Evolutionary conservation across 2,113 vertebrate species (phyloP).

Genomic region (Nibea coibor): DNA sequence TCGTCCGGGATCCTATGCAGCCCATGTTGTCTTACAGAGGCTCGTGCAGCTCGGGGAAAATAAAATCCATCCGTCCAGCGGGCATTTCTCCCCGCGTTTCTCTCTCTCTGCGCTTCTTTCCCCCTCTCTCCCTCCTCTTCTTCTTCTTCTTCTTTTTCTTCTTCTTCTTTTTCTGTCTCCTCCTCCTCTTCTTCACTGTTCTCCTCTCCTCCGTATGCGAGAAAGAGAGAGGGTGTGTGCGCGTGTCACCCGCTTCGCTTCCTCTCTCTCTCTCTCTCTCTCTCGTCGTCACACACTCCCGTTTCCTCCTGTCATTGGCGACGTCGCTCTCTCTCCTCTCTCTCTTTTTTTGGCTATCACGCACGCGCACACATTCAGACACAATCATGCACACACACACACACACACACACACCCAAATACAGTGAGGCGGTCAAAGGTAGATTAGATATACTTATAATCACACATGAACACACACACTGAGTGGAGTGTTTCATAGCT

Average conservation of each 20-base stretch:
- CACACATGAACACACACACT: too few relatives aligned
- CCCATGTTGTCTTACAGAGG: constrained; percentile 84
- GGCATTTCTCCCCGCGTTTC: constrained; percentile 70
- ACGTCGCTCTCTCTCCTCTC: constrained; percentile 24
- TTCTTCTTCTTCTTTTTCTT: constrained; percentile 15
- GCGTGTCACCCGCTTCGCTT: constrained; percentile 51
- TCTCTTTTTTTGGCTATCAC: neutral
- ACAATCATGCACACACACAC: neutral
- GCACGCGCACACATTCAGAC: neutral
- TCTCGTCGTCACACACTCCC: constrained; percentile 34
- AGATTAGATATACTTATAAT: neutral
- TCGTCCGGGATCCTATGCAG: constrained; percentile 86
- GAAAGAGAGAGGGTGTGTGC: constrained; percentile 54
- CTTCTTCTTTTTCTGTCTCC: constrained; percentile 22
- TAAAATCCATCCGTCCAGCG: constrained; percentile 78
- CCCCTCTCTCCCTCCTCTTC: constrained; percentile 25
- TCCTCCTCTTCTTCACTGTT: constrained; percentile 44
- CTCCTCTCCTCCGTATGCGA: constrained; percentile 65
- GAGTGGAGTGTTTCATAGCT: too few relatives aligned
- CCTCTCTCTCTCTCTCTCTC: constrained; percentile 17
- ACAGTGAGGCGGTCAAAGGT: neutral
- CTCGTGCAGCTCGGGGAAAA: constrained; percentile 75
- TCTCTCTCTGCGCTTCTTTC: constrained; percentile 10
- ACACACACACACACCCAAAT: too few relatives aligned
- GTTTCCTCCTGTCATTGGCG: constrained; percentile 32